Base-by-base conservation (phyloP, 2,113 vertebrate species). In the Ochotona princeps region DNA sequence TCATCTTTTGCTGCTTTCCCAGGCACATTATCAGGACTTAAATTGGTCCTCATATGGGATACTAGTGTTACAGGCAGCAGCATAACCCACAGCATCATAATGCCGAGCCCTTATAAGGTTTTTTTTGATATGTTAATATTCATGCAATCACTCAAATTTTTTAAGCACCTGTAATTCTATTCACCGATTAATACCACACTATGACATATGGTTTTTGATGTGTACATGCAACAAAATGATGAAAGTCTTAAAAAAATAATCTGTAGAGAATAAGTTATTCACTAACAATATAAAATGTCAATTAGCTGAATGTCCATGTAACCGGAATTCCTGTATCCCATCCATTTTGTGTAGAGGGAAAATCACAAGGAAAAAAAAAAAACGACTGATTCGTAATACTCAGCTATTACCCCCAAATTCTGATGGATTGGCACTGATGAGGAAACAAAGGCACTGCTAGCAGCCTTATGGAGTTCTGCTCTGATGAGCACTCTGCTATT, bases 221-320 rank as follows among this genome's bases (percentile, higher is more conserved):
- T 38, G 5, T 63, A 35, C 10, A 86, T n/a, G 57, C 83, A 85
- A 9, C 60, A 94, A 90, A 93, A 78, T 85, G n/a, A 80, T 78
- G n/a, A 90, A 67, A 51, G 80, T 51, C 60, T 87, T 76, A 81
- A 75, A 44, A 93, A 44, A 93, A 90, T 90, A 70, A 75, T 38
- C 82, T 82, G 93, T 87, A 63, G n/a, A 82, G 20, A 69, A 63
- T 90, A 44, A 93, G 69, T 23, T 54, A 95, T 94, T 83, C 15
- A 65, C 21, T 13, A 94, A 60, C 26, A 80, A 20, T 83, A 38
- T 90, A 93, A 89, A 79, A 67, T 84, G 15, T 73, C 57, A 88
- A 92, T 89, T 35, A 73, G 2, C 15, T 74, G 63, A 87, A 87
- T 20, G 28, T 11, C 69, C 49, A 92, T 69, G 69, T 80, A 87